A percentile compares a stretch with the other conserved stretches of the same genome.
These are phyloP conservation scores for Cheirogaleus major DNA, from an alignment of 2,797 vertebrate species.

Conservation along the genomic window DNA sequence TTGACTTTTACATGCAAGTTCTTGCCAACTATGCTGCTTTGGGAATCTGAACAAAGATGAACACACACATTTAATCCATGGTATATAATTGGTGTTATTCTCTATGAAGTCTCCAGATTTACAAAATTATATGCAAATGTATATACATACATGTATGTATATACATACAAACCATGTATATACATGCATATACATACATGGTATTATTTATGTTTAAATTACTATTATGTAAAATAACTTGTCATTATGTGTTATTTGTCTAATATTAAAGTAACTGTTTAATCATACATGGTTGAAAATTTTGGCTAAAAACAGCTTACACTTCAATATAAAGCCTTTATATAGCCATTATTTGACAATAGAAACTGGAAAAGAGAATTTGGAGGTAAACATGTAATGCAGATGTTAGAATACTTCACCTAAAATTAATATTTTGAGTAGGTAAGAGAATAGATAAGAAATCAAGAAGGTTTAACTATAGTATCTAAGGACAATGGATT, in stretches of 20 bases:
- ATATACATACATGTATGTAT: neutral
- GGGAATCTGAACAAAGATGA: neutral
- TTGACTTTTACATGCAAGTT: neutral
- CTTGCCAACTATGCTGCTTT: neutral
- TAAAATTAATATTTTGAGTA: neutral
- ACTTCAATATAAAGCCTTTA: neutral
- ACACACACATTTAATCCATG: neutral
- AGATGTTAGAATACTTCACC: neutral
- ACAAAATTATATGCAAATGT: neutral
- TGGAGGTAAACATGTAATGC: neutral
- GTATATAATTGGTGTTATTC: neutral
- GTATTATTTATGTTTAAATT: neutral
- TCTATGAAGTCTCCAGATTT: neutral
- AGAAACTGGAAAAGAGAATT: slow-evolving; percentile 1
- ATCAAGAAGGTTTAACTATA: neutral
- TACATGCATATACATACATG: neutral
- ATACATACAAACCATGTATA: neutral
- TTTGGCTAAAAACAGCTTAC: neutral
- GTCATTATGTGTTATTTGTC: neutral
- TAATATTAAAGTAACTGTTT: neutral
- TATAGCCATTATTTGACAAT: neutral
- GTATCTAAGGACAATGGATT: neutral
- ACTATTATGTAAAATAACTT: neutral
- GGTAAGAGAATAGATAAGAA: neutral
- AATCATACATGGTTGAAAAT: neutral